Base-by-base conservation (phyloP, 2,888 invertebrate species). In the Aromia moschata region DNA sequence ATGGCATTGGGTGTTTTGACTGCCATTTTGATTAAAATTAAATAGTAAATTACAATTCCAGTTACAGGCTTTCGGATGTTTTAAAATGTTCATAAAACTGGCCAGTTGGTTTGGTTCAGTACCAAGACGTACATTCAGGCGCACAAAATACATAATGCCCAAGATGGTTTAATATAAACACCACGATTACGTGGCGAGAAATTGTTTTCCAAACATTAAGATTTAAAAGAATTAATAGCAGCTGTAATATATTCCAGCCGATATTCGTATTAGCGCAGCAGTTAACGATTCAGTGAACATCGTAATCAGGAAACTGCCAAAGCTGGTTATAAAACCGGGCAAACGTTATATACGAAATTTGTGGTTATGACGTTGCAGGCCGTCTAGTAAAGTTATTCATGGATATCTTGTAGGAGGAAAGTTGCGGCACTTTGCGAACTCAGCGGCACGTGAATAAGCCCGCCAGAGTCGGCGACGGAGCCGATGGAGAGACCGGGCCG, bases 361-460 rank as follows among this genome's bases (percentile, higher is more conserved):
- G 71, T 64, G 71, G 70, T 63, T 33, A 38, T 70, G 52, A 31
- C 52, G 52, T 25, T 41, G 52, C 40, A 38, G 18, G 40, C 41
- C 18, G 52, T 54, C 60, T 52, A 51, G 60, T 55, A 60, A 63
- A 63, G 63, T 57, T 63, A 58, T 60, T 60, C 72, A 69, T 69
- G 73, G 72, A 73, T 71, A 73, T 73, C 71, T 68, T 68, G 70
- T 69, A 70, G 68, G 70, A 68, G 52, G 71, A 72, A 74, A 70
- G 72, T 71, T 71, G 71, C 67, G 70, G 71, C 71, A 75, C 74
- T 76, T 76, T 74, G 71, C 73, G 69, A 71, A 73, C 72, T 72
- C 75, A 75, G 71, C 73, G 73, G 73, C 70, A 74, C 74, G 75
- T 74, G 75, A 75, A 75, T 52, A 52, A 52, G 52, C 41, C 52